phyloP scores from a whole-genome alignment of 1,140 invertebrate genomes.

The Lepidostoma basale region DNA sequence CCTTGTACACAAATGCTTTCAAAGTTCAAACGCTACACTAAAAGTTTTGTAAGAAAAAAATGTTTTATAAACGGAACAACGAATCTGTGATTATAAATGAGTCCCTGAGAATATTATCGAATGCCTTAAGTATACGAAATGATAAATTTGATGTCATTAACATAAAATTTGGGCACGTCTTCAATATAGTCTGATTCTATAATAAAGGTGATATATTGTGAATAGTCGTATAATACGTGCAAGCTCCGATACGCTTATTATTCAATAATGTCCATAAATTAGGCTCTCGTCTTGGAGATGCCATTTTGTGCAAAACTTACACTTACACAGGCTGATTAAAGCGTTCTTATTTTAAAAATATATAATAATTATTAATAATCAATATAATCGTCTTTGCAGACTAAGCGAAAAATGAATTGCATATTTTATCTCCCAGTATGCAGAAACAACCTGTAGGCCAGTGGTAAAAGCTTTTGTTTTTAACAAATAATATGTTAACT shows the following conservation, averaged over 20 bases:
- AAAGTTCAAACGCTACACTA: too few relatives aligned
- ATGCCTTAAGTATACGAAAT: too few relatives aligned
- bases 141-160: constrained; percentile 6
- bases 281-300: not conserved
- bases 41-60: too few relatives aligned
- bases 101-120: too few relatives aligned
- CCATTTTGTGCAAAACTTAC: not conserved
- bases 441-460: too few relatives aligned
- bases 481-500: too few relatives aligned
- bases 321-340: not conserved
- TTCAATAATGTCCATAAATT: constrained; percentile 24
- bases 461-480: too few relatives aligned
- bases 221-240: constrained; percentile 33
- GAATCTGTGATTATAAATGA: too few relatives aligned
- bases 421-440: too few relatives aligned
- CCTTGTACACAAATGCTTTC: too few relatives aligned
- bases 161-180: constrained; percentile 14
- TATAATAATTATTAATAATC: not conserved
- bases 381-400: not conserved
- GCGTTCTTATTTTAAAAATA: not conserved
- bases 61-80: too few relatives aligned
- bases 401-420: too few relatives aligned
- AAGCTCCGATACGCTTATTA: not conserved
- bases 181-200: constrained; percentile 29
- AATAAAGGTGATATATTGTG: constrained; percentile 45